Evolutionary conservation across 1,140 invertebrate genomes (phyloP), one percentile per base, ranked within the genome.

Genomic region (Maniola jurtina): DNA sequence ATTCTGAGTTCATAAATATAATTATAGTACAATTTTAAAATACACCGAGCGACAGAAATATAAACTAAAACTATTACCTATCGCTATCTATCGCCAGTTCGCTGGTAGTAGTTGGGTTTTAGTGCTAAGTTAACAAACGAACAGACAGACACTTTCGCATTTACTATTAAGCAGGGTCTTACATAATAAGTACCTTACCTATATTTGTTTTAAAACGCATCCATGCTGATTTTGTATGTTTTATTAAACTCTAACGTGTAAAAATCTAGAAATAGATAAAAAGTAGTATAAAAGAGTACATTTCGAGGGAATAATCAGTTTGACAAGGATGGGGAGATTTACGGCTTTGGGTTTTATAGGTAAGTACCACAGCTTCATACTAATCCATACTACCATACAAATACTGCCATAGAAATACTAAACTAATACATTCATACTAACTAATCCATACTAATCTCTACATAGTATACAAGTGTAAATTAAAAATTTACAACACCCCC

Each of bases 321-420:
- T 14, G 13, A 7, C 67, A 48, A 75, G 62, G 34, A 85, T 85
- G 83, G 81, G 77, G 80, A 73, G 74, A 58, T 52, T 69, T 47
- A 73, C 74, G 63, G 78, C 76, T 56, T 75, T 85, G 74, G 77
- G 75, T 64, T 57, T 85, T 42, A 66, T 85, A 74, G 79, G 83
- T 85, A 68, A 73, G 56, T 56, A 58, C 48, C 54, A 42, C 40
- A n/a, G n/a, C n/a, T n/a, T n/a, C n/a, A n/a, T n/a, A n/a, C n/a
- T n/a, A n/a, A n/a, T n/a, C n/a, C n/a, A n/a, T n/a, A n/a, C n/a
- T n/a, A n/a, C n/a, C n/a, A n/a, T n/a, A n/a, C n/a, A n/a, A n/a
- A n/a, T n/a, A n/a, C n/a, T n/a, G n/a, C n/a, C n/a, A n/a, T n/a
- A n/a, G n/a, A n/a, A n/a, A n/a, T n/a, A n/a, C n/a, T n/a, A n/a